A percentile compares a stretch with the other conserved stretches of the same genome.
Conservation (phyloP, 2,797 vertebrate genomes). For the Chiroxiphia lanceolata region DNA sequence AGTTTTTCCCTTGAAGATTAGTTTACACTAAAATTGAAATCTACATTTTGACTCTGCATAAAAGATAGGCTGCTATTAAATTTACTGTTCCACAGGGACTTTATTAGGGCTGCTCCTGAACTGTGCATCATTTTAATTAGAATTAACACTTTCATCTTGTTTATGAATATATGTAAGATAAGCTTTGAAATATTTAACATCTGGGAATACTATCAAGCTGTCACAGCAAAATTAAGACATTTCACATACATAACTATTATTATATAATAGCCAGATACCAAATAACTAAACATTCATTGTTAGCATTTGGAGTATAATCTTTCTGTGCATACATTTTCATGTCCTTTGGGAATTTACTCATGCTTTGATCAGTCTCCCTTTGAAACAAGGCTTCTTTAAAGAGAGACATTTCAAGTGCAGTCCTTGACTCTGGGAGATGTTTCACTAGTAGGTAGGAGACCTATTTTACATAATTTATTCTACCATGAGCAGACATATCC, state of each 20-base stretch:
- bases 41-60: slow-evolving; percentile 1
- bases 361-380: slow-evolving; percentile 87
- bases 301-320: slow-evolving; percentile 76
- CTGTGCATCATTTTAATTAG: slow-evolving; percentile 70
- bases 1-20: not conserved
- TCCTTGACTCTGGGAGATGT: slow-evolving; percentile 77
- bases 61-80: slow-evolving; percentile 55
- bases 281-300: slow-evolving; percentile 82
- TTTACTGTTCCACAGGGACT: slow-evolving; percentile 26
- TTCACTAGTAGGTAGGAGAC: slow-evolving; percentile 55
- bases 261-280: slow-evolving; percentile 77
- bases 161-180: slow-evolving; percentile 62
- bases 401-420: slow-evolving; percentile 82
- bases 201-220: slow-evolving; percentile 63
- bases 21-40: slow-evolving; percentile 3
- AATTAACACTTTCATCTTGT: slow-evolving; percentile 72
- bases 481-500: slow-evolving; percentile 52
- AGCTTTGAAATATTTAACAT: slow-evolving; percentile 65
- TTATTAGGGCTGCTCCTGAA: slow-evolving; percentile 57
- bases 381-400: slow-evolving; percentile 84
- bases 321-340: slow-evolving; percentile 76
- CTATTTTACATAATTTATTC: slow-evolving; percentile 84
- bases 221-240: slow-evolving; percentile 72
- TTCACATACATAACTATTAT: slow-evolving; percentile 57
- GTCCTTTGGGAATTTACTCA: slow-evolving; percentile 82